Evolutionary conservation across 2,888 invertebrate genomes (phyloP), one percentile per base, ranked within the genome.

Genomic region (Heliconius cydno): DNA sequence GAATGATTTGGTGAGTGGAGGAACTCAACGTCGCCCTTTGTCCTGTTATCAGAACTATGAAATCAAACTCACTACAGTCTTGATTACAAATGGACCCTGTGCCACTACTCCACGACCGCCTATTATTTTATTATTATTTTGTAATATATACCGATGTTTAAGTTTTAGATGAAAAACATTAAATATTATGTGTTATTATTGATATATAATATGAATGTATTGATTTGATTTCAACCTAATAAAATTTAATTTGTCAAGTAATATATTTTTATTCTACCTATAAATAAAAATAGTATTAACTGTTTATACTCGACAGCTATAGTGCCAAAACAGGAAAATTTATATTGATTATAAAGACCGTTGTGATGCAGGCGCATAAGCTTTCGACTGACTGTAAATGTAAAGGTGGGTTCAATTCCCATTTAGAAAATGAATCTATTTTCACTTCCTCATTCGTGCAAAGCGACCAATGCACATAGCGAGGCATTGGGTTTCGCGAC

Each of bases 191-290:
- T 57, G 22, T 57, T 57, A 57, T 57, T 57, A 57, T 57, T 57
- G 57, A 57, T 52, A 7, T 52, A 52, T 66, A 30, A 66, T 6
- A 66, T 66, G 28, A 28, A 66, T 66, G 30, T 66, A 66, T 28
- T 28, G n/a, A 60, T 60, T 60, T 60, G 22, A n/a, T n/a, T 60
- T 60, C 52, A 22, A 52, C 52, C 60, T 60, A 60, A 60, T 60
- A 60, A 60, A 60, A 60, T n/a, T 60, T 60, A 60, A 60, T 60
- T 60, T 60, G 60, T 60, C n/a, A n/a, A 60, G 10, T n/a, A 60
- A 60, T 60, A 60, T 60, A 60, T n/a, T 60, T 30, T 30, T 38
- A 34, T n/a, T 60, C 10, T 60, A 60, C 10, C 60, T 12, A 60
- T 60, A 60, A 60, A 60, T 60, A 60, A 60, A 60, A 60, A 60